Conservation (phyloP, 92 coral and sea anemone species). For the Phenganax subtilis region DNA sequence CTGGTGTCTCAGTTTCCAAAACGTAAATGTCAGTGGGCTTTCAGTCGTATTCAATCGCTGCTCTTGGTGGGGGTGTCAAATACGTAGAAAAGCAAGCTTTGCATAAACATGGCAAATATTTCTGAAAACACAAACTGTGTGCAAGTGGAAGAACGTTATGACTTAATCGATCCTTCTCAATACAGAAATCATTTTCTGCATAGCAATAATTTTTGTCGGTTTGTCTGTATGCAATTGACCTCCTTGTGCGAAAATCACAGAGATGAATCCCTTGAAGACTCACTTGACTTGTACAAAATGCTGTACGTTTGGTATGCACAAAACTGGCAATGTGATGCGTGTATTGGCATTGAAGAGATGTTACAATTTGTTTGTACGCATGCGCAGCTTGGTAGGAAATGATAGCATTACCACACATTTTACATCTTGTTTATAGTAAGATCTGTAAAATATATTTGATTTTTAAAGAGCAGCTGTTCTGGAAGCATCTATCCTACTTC, state of each 20-base stretch:
- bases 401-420: slow-evolving; percentile 36
- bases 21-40: background rate
- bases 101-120: background rate
- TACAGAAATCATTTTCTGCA: background rate
- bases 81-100: background rate
- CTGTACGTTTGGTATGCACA: slow-evolving; percentile 13
- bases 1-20: background rate
- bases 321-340: slow-evolving; percentile 7
- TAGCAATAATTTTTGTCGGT: background rate
- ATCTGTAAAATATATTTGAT: background rate
- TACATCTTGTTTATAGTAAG: slow-evolving; percentile 1
- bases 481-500: background rate
- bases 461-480: background rate
- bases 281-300: background rate
- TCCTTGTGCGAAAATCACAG: background rate
- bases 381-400: slow-evolving; percentile 5
- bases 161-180: background rate
- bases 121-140: background rate
- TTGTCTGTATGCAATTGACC: slow-evolving; percentile 2
- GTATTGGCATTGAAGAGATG: slow-evolving; percentile 8
- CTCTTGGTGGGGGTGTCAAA: background rate
- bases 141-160: background rate
- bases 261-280: background rate
- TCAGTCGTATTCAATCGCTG: background rate
- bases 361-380: slow-evolving; percentile 11